Base-by-base conservation (phyloP, 2,797 vertebrate genomes). In the Lepidocolaptes lacrymiger region DNA sequence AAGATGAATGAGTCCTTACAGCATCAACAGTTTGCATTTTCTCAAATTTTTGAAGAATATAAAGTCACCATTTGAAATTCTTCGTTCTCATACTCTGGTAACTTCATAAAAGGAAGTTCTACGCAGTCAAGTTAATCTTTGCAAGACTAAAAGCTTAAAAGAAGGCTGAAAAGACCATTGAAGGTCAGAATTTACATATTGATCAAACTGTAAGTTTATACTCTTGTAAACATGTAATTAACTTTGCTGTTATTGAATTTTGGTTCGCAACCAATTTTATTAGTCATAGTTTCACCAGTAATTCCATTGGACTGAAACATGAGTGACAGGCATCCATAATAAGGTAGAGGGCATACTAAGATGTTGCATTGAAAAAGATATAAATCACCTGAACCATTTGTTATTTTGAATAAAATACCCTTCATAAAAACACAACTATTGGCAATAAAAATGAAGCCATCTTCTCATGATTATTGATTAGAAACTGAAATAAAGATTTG, bases 151-250 rank as follows among this genome's bases (percentile, higher is more conserved):
- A 96, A 96, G 97, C 97, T 98, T 98, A 98, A 97, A 98, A 97
- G 95, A 96, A 98, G 96, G 92, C 96, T 97, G 96, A 97, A 97
- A 98, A 98, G 96, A 98, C 97, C 96, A 97, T 73, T 98, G 98
- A 98, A 98, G 98, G 98, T 98, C 98, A 98, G 89, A 95, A 98
- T 98, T 98, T 98, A 92, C 98, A 98, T 98, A 98, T 98, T 98
- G 98, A 98, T 98, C 97, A 96, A 96, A 97, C 97, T 97, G 97
- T 97, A 98, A 97, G 97, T 97, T 98, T 98, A 98, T 97, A 97
- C 97, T 97, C 95, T 93, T 96, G 95, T 97, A 98, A 98, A 98
- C 97, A 97, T 88, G 90, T 98, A 98, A 98, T 98, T 98, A 98
- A 98, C 98, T 98, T 98, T 98, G 97, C 87, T 88, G 93, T 95